Conservation (phyloP, 2,113 vertebrate genomes). For the Misgurnus mizolepis region DNA sequence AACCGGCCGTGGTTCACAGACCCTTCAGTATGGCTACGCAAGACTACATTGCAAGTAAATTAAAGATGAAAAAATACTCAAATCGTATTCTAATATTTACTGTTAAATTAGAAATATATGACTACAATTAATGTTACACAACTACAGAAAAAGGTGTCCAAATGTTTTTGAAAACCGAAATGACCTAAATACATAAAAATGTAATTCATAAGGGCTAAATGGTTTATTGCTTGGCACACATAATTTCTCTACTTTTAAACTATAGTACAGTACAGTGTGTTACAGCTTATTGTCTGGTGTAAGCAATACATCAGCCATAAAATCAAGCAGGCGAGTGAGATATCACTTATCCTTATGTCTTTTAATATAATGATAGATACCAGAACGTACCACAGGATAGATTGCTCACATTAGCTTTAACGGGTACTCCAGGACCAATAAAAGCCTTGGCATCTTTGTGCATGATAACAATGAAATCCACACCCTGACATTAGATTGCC, state of each 20-base stretch:
- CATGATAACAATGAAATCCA: conserved; percentile 27
- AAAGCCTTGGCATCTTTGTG: conserved; percentile 2
- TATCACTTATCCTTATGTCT: conserved; percentile 32
- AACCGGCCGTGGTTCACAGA: too few relatives aligned
- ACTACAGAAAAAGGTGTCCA: too few relatives aligned
- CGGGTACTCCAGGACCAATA: conserved; percentile 12
- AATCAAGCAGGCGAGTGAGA: conserved; percentile 16
- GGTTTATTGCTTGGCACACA: not conserved
- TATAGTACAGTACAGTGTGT: not conserved
- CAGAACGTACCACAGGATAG: conserved; percentile 9
- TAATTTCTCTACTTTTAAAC: not conserved
- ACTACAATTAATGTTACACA: too few relatives aligned
- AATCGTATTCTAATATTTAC: too few relatives aligned
- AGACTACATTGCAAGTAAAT: too few relatives aligned
- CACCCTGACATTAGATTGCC: conserved; percentile 14
- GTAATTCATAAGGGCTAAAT: not conserved
- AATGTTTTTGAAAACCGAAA: too few relatives aligned
- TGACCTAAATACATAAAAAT: too few relatives aligned
- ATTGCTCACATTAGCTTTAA: conserved; percentile 27
- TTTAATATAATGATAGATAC: conserved; percentile 32
- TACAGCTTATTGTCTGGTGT: not conserved
- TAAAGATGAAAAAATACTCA: too few relatives aligned
- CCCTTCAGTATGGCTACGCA: too few relatives aligned
- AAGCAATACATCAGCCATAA: conserved; percentile 31
- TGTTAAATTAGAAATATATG: too few relatives aligned